Evolutionary conservation across 2,888 invertebrate genomes (phyloP), one percentile per base, ranked within the genome.

Genomic region (Allygus modestus): DNA sequence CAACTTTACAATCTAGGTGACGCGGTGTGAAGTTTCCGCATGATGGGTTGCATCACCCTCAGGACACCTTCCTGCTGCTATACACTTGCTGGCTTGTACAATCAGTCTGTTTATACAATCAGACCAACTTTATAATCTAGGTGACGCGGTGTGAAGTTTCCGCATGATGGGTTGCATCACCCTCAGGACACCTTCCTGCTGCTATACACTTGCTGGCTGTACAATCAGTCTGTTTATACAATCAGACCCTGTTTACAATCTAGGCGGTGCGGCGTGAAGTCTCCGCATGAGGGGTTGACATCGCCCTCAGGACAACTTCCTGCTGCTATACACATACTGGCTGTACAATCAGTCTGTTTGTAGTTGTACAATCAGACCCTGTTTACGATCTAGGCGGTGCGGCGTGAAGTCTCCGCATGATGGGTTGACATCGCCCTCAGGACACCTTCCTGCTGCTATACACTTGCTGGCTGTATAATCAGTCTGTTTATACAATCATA

Each of bases 351-450:
- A 65, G 15, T 15, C 65, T 31, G 65, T 65, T 65, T 28, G 65
- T 65, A 65, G 28, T 65, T 28, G 65, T 65, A 65, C 65, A 65
- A 23, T 23, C 54, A 54, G 54, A 7, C 23, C 46, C 46, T 23
- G 23, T 7, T 15, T 23, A 54, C 54, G 20, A 23, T 65, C 65
- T 28, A 65, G 58, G 12, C 31, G 31, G 65, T 15, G 26, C 51
- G 46, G 51, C 51, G 51, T 46, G 71, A 71, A 41, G 41, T 41
- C 71, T 71, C 71, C 51, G 77, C 77, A 77, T 77, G 51, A 77
- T 51, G 77, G 43, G 41, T 46, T 77, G 77, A 77, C 77, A 77
- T 23, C 77, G 37, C 77, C 77, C 77, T 77, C 46, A 17, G 77
- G 77, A 65, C 28, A 65, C 31, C 65, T 65, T 65, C 65, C 65